Base-by-base conservation (phyloP, 1,140 invertebrate species). In the Sarcophaga peregrina region DNA sequence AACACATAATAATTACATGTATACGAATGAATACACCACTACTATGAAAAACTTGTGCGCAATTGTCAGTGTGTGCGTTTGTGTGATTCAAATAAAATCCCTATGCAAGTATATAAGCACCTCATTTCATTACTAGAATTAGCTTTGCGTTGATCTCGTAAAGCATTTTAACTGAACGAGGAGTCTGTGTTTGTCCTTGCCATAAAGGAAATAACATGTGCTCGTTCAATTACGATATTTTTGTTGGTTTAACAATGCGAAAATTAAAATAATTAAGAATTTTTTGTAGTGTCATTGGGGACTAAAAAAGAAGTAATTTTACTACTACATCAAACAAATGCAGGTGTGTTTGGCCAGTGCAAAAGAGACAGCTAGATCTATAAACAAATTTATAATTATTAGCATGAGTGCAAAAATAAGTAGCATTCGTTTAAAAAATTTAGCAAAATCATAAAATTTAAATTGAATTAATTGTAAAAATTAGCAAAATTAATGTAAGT, bases 61-160 rank as follows among this genome's bases (percentile, higher is more conserved):
- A 62, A 15, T 62, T 62, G 54, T 62, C 54, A 62, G 10, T 62
- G 54, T 62, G 15, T 62, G 83, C n/a, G 46, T 73, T 11, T 81
- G 80, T 83, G 83, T 76, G 80, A 9, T 48, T 82, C 80, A 45
- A 81, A 78, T 81, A 81, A 83, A 83, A 83, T 81, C 83, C 72
- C 80, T 48, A 81, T 58, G 78, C 54, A 81, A 83, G 80, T 83
- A 83, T 83, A 83, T 83, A 83, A 83, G 68, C 46, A 58, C 13
- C 50, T 75, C 83, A 83, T 83, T 83, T 83, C 83, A 58, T 37
- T 46, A 75, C 37, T 80, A 83, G 83, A 83, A 76, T 83, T 75
- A 10, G 83, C 83, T 83, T 83, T 72, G 83, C 72, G 78, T 83
- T 81, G 58, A 73, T 58, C 47, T 83, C 75, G 80, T 80, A 72